Evolutionary conservation across 2,888 invertebrate species (phyloP).

Genomic region (Xestia c-nigrum): DNA sequence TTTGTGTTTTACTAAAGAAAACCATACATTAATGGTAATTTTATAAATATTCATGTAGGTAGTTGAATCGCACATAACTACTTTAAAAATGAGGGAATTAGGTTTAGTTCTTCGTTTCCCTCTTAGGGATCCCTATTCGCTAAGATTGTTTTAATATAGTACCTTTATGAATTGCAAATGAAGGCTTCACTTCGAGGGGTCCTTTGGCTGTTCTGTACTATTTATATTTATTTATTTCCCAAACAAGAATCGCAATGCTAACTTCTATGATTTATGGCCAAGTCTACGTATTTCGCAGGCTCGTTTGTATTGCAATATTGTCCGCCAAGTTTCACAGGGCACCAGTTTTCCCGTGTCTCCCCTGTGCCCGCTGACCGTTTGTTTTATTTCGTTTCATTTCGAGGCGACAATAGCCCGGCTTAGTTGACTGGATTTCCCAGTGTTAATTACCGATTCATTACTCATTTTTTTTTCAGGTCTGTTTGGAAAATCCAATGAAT

Average conservation of each 20-base stretch:
- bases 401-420: conserved; percentile 73
- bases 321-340: conserved; percentile 73
- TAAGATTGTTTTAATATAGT: conserved; percentile 80
- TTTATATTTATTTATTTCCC: conserved; percentile 80
- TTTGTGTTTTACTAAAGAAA: neutral
- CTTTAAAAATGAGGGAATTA: conserved; percentile 28
- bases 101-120: conserved; percentile 27
- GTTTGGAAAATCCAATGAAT: conserved; percentile 74
- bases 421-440: conserved; percentile 73
- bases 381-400: conserved; percentile 80
- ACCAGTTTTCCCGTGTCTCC: conserved; percentile 66
- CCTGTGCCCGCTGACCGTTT: conserved; percentile 68
- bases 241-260: conserved; percentile 81
- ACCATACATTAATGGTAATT: neutral
- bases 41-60: conserved; percentile 24
- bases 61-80: conserved; percentile 10
- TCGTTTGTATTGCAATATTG: conserved; percentile 82
- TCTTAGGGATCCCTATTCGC: conserved; percentile 61
- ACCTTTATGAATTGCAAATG: conserved; percentile 85
- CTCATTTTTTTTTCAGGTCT: conserved; percentile 70
- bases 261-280: conserved; percentile 83
- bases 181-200: conserved; percentile 69
- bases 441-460: conserved; percentile 80
- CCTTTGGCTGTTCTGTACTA: conserved; percentile 69
- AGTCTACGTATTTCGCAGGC: conserved; percentile 71